Conservation (phyloP, 2,888 invertebrate genomes). For the Eurytoma californica region DNA sequence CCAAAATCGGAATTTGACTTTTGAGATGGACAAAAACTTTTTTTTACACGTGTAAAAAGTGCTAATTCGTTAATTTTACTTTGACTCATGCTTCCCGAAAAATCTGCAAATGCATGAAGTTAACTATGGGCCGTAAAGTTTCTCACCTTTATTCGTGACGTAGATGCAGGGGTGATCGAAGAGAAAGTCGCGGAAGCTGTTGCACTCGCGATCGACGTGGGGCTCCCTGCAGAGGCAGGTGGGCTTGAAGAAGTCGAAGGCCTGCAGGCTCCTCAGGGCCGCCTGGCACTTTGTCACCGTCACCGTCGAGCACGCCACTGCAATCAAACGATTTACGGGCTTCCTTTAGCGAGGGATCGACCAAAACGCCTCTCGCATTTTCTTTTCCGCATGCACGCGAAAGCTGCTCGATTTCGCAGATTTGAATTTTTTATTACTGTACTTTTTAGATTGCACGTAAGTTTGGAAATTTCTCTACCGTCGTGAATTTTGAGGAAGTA, state of each 20-base stretch:
- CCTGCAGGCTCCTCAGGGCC: conserved; percentile 90
- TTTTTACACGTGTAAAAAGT: too few species aligned
- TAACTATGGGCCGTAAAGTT: not conserved
- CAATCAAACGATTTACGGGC: conserved; percentile 67
- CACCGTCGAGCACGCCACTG: conserved; percentile 95
- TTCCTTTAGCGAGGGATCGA: not conserved
- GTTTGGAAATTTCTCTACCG: too few species aligned
- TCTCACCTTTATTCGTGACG: conserved; percentile 90
- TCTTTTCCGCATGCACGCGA: too few species aligned
- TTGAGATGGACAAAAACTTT: too few species aligned
- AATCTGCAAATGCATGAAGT: too few species aligned
- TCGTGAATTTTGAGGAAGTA: too few species aligned
- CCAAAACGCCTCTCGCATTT: not conserved
- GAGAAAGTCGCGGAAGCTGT: conserved; percentile 93
- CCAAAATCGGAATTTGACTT: too few species aligned
- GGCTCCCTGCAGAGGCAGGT: conserved; percentile 95
- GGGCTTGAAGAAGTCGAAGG: conserved; percentile 94
- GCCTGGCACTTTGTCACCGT: conserved; percentile 96
- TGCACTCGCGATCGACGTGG: conserved; percentile 93
- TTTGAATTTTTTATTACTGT: too few species aligned
- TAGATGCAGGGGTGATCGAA: conserved; percentile 96
- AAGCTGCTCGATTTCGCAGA: too few species aligned
- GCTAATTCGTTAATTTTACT: too few species aligned
- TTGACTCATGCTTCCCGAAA: too few species aligned
- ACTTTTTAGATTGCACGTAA: too few species aligned